These are phyloP conservation scores for Metellina segmentata DNA, from an alignment of 2,888 invertebrate genomes.

Conservation along the genomic window DNA sequence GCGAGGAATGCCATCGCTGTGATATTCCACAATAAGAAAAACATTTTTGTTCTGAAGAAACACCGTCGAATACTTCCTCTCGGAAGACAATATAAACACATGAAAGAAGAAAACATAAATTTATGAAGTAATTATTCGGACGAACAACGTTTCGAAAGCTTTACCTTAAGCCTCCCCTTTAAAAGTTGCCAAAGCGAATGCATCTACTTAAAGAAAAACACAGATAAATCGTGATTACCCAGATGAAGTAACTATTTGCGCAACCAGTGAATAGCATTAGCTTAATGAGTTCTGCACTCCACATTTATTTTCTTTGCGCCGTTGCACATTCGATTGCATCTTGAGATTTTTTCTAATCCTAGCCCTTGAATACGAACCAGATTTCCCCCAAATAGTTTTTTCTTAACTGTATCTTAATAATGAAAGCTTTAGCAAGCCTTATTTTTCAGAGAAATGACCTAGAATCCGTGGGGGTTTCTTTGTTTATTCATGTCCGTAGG, in stretches of 20 bases:
- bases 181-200: neutral
- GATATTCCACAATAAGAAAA: neutral
- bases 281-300: conserved; percentile 9
- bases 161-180: neutral
- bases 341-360: neutral
- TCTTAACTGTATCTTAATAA: neutral
- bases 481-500: neutral
- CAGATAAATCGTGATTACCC: neutral
- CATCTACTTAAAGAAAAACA: neutral
- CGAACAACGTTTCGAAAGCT: neutral
- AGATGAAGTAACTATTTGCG: neutral
- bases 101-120: neutral
- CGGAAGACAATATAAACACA: neutral
- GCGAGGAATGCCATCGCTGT: neutral
- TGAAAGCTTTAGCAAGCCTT: neutral
- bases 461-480: neutral
- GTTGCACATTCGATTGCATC: neutral
- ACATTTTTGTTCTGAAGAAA: neutral
- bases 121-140: neutral
- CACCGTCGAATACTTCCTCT: neutral
- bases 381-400: neutral
- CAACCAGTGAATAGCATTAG: conserved; percentile 11
- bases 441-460: neutral
- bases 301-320: neutral
- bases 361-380: neutral